phyloP scores from a whole-genome alignment of 2,797 vertebrate species.

The Lemur catta region DNA sequence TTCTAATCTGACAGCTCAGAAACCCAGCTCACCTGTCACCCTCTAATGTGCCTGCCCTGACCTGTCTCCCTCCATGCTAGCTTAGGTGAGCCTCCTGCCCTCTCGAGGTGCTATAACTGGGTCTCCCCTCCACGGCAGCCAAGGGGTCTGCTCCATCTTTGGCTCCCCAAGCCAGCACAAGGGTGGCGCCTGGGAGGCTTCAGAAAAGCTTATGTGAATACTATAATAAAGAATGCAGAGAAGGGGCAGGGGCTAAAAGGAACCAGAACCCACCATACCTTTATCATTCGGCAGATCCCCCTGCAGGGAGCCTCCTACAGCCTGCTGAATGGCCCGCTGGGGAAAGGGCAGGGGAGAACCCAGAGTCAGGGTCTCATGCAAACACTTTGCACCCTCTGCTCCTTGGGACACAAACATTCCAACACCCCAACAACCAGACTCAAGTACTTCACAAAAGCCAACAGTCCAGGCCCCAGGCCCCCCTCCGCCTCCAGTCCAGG shows the following conservation, averaged over 20 bases:
- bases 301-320: slow-evolving; percentile 73
- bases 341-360: background rate
- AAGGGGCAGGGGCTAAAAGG: background rate
- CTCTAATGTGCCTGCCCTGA: background rate
- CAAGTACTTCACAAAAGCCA: background rate
- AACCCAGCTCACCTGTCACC: background rate
- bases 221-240: background rate
- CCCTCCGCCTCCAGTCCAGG: background rate
- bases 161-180: background rate
- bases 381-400: background rate
- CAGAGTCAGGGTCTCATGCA: background rate
- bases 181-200: background rate
- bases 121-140: background rate
- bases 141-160: background rate
- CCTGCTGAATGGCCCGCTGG: slow-evolving; percentile 80
- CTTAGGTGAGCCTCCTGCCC: background rate
- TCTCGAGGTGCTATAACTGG: background rate
- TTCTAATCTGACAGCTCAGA: background rate
- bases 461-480: background rate
- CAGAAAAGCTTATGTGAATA: background rate
- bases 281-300: slow-evolving; percentile 73
- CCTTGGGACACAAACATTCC: background rate
- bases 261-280: slow-evolving; percentile 61
- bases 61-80: background rate
- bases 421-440: background rate